Base-by-base conservation (phyloP, 2,113 vertebrate species). In the Ascaphus truei region DNA sequence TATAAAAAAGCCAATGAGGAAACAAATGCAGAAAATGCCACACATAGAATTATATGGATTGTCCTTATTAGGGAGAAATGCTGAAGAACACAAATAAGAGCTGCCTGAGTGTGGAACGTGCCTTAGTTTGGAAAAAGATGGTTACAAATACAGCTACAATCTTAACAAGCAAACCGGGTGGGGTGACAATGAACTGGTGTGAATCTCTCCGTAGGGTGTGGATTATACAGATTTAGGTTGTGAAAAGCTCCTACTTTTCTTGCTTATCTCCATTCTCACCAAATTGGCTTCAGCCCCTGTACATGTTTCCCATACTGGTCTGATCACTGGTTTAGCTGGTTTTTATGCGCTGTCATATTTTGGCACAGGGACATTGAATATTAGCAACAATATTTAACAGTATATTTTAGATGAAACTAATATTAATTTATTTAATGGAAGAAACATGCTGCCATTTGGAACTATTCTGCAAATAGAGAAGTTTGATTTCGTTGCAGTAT, bases 371-470 rank as follows among this genome's bases (percentile, higher is more conserved):
- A 79, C 80, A 67, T 73, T 74, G 79, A 79, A 77, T 79, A 73
- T 84, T 85, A 84, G 86, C 81, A 84, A 85, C 84, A 89, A 95
- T 98, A 98, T 98, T 98, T 98, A 98, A 96, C 92, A 82, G 79
- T 88, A 90, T 91, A 89, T 72, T 89, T 91, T 86, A 93, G 92
- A 93, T 88, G 90, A 90, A 86, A 88, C 86, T 93, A 93, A 93
- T 96, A 94, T 95, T 98, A 95, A 98, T 95, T 96, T 96, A 98
- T 97, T 96, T 92, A 93, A 89, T 91, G 86, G 92, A 87, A 84
- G 76, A 84, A 90, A 90, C 90, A 87, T 92, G 90, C 90, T 92
- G 60, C 87, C 82, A 59, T 79, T 71, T 75, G 63, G 82, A 88
- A 87, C 80, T 84, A 80, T 88, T 88, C 88, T 86, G 77, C 86